phyloP scores from a whole-genome alignment of 1,140 invertebrate species.

The Thaumetopoea pityocampa region DNA sequence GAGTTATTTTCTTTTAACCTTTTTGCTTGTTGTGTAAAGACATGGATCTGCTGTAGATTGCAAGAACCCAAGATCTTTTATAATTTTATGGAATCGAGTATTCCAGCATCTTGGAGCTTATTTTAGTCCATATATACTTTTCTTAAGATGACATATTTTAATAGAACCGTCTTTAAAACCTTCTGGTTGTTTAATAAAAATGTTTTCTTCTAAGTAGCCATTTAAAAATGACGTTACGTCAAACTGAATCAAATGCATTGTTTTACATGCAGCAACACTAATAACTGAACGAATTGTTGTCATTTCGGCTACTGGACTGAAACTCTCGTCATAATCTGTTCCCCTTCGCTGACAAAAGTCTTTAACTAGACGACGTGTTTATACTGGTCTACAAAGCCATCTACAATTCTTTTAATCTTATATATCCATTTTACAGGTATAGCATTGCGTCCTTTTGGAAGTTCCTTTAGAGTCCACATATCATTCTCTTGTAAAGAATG shows the following conservation, averaged over 20 bases:
- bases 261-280: background rate
- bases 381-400: no score
- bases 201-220: background rate
- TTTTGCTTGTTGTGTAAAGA: background rate
- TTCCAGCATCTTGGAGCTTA: background rate
- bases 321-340: background rate
- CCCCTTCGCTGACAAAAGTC: no score
- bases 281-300: background rate
- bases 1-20: background rate
- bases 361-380: no score
- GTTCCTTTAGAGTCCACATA: no score
- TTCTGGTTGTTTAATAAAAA: background rate
- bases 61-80: background rate
- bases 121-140: background rate
- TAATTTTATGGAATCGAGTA: background rate
- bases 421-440: no score
- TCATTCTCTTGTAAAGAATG: no score
- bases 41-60: background rate
- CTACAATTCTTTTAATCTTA: no score
- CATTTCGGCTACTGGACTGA: background rate
- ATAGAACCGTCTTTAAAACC: background rate
- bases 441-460: no score
- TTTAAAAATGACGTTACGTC: no score
- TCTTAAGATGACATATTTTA: background rate
- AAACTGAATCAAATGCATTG: background rate